Evolutionary conservation across 2,888 invertebrate species (phyloP), one percentile per base, ranked within the genome.

Genomic region (Drosophila yooni): DNA sequence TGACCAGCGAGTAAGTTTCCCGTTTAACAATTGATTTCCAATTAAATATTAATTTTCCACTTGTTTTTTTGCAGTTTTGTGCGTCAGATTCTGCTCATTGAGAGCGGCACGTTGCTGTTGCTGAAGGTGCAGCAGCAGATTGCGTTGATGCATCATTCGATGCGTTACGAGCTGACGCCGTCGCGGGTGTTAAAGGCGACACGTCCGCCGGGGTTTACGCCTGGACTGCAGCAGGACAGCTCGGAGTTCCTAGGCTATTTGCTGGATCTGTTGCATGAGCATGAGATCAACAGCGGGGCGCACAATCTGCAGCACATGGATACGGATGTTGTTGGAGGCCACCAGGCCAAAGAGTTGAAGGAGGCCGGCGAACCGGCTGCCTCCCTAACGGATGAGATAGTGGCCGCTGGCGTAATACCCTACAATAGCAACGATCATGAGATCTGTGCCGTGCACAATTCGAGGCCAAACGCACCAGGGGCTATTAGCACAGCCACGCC

Each of bases 181-280:
- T 94, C 94, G n/a, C 96, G 95, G 51, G 95, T 97, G 89, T 94
- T 96, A 76, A 94, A 94, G 53, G 94, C 95, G 1, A 95, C 97
- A 2, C 94, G 96, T 79, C 97, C 98, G 8, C 95, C 96, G 0
- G 96, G 96, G 88, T 98, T 98, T 92, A 94, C 95, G 38, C 94
- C 94, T 8, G 96, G 97, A 21, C 94, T 96, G 75, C 98, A 98
- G 87, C 98, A 98, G 89, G 98, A 98, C 88, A 97, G 97, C 92
- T 97, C 97, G 0, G 98, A 98, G 93, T 97, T 97, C 93, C 93
- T 97, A 64, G 96, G 96, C 93, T 96, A 94, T 93, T 75, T 93
- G 50, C 80, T 93, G 21, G 93, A 93, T 73, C 90, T 92, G n/a
- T 92, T 98, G 64, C 96, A 97, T 75, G 97, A 97, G 74, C 96